phyloP scores from a whole-genome alignment of 2,113 vertebrate genomes.

The Laticauda colubrina region DNA sequence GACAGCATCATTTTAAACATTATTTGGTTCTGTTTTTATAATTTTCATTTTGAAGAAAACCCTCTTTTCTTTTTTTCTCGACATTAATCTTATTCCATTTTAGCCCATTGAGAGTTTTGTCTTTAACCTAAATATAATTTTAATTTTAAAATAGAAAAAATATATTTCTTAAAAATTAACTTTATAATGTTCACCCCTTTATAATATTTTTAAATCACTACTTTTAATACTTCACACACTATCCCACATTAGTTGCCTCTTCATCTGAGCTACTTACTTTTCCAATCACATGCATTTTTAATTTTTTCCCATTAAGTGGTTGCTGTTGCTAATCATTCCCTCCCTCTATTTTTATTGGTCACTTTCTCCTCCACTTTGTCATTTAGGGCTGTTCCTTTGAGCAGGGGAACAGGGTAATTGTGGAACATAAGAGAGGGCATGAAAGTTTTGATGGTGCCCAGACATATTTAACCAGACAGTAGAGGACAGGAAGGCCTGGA shows the following conservation, averaged over 20 bases:
- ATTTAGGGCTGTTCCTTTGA: neutral
- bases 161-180: neutral
- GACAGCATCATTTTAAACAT: conserved; percentile 7
- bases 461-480: no score
- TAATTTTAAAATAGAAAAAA: neutral
- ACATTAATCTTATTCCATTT: neutral
- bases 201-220: neutral
- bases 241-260: no score
- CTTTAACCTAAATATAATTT: neutral
- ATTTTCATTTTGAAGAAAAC: neutral
- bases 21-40: neutral
- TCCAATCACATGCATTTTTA: neutral
- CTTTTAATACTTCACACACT: neutral
- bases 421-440: neutral
- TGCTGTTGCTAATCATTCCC: neutral
- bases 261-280: neutral
- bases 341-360: neutral
- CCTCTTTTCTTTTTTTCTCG: neutral
- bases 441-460: neutral
- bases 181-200: neutral
- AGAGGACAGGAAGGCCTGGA: no score
- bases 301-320: neutral
- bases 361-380: neutral
- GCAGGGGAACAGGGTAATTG: neutral
- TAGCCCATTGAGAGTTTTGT: neutral